Evolutionary conservation across 2,797 vertebrate genomes (phyloP).

Genomic region (Synanceia verrucosa): DNA sequence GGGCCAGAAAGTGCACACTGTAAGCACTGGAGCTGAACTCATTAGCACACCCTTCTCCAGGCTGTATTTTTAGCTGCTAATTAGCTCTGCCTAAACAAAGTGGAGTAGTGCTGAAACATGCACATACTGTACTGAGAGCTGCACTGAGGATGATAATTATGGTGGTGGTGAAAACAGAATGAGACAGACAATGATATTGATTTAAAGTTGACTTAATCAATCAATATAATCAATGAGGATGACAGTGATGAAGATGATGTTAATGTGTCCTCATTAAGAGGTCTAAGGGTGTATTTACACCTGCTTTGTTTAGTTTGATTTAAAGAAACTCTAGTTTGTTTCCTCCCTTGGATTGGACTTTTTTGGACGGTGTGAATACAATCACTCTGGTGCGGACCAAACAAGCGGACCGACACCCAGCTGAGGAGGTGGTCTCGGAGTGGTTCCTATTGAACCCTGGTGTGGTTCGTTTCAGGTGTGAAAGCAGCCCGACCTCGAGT

Average conservation of each 20-base stretch:
- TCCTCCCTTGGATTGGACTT: no score
- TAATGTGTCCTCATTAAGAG: no score
- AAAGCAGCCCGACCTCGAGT: no score
- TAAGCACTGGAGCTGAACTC: conserved; percentile 66
- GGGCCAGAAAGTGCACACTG: conserved; percentile 63
- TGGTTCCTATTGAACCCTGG: no score
- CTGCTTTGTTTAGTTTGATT: no score
- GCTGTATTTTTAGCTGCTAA: conserved; percentile 69
- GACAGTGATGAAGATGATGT: neutral
- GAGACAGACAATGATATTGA: neutral
- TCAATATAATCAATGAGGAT: neutral
- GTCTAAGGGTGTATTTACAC: no score
- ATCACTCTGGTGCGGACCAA: no score
- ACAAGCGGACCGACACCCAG: no score
- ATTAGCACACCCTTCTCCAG: conserved; percentile 62
- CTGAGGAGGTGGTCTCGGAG: no score
- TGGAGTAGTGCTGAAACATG: conserved; percentile 24
- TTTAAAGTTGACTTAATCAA: neutral
- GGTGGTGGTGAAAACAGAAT: neutral
- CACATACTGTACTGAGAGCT: conserved; percentile 7
- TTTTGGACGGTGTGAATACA: no score
- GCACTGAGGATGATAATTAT: neutral
- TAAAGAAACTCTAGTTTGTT: no score
- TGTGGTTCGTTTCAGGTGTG: no score
- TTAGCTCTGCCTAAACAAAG: conserved; percentile 57